phyloP scores from a whole-genome alignment of 2,113 vertebrate genomes.

The Halcyon malimbica region DNA sequence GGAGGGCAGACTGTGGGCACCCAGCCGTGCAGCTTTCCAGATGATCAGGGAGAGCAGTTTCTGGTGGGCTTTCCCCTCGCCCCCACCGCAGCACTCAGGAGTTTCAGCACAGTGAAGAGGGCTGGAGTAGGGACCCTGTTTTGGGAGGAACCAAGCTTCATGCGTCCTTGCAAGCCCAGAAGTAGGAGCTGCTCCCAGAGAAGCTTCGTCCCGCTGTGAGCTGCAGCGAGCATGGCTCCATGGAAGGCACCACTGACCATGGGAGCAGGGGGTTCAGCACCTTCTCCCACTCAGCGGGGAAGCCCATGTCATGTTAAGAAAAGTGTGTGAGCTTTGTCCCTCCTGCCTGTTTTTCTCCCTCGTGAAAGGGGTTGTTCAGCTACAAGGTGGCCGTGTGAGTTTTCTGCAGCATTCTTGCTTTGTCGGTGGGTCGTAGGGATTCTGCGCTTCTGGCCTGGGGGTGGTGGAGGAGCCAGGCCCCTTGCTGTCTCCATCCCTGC shows the following conservation, averaged over 20 bases:
- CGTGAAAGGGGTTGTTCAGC: fast-evolving
- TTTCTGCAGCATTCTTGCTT: not conserved
- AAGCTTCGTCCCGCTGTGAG: not conserved
- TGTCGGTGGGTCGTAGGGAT: not conserved
- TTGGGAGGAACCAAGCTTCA: fast-evolving
- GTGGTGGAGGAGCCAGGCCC: not conserved
- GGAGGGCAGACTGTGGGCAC: not conserved
- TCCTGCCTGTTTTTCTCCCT: not conserved
- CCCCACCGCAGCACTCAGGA: not conserved
- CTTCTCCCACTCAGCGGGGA: not conserved
- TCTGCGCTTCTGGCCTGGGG: not conserved
- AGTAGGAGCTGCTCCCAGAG: not conserved
- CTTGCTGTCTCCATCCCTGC: not conserved
- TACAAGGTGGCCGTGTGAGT: fast-evolving
- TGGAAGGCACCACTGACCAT: not conserved
- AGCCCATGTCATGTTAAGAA: not conserved
- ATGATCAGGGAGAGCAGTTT: not conserved
- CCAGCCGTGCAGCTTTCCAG: fast-evolving
- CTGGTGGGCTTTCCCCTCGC: not conserved
- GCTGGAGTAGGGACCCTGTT: not conserved
- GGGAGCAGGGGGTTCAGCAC: not conserved
- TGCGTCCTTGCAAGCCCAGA: not conserved
- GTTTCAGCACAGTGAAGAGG: not conserved
- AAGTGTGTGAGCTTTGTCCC: not conserved
- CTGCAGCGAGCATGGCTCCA: fast-evolving